Evolutionary conservation across 2,888 invertebrate genomes (phyloP).

Genomic region (Xestia sexstrigata): DNA sequence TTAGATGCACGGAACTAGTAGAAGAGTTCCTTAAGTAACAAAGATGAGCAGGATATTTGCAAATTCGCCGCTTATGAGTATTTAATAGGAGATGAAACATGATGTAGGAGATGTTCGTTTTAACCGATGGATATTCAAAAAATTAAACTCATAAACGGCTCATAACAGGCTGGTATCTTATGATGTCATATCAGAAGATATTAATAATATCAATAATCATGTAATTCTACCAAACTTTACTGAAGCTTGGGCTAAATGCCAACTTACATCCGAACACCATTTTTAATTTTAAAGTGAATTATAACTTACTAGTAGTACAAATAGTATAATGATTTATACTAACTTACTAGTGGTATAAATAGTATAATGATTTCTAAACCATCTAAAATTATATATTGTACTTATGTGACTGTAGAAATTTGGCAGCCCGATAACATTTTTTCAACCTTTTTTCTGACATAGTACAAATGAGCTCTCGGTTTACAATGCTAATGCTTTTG

Average conservation of each 20-base stretch:
- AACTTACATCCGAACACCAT: not conserved
- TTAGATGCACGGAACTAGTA: not conserved
- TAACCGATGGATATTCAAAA: not conserved
- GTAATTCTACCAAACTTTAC: not conserved
- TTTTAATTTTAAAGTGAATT: too few relatives aligned
- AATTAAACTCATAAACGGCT: not conserved
- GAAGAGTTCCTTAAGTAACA: not conserved
- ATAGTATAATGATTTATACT: too few relatives aligned
- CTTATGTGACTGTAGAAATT: not conserved
- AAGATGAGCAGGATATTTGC: not conserved
- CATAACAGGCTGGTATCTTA: too few relatives aligned
- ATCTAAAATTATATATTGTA: not conserved
- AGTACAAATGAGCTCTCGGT: constrained; percentile 29
- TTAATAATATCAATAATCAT: not conserved
- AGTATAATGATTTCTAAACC: too few relatives aligned
- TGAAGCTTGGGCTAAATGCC: too few relatives aligned
- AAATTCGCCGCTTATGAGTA: not conserved
- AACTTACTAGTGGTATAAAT: too few relatives aligned
- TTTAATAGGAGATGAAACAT: not conserved
- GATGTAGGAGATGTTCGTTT: not conserved
- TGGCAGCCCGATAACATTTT: constrained; percentile 21
- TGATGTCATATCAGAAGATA: too few relatives aligned
- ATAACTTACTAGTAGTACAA: too few relatives aligned
- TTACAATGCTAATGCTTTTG: constrained; percentile 30
- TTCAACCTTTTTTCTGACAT: constrained; percentile 13